phyloP scores from a whole-genome alignment of 2,888 invertebrate species.

The Aphodius granarius region DNA sequence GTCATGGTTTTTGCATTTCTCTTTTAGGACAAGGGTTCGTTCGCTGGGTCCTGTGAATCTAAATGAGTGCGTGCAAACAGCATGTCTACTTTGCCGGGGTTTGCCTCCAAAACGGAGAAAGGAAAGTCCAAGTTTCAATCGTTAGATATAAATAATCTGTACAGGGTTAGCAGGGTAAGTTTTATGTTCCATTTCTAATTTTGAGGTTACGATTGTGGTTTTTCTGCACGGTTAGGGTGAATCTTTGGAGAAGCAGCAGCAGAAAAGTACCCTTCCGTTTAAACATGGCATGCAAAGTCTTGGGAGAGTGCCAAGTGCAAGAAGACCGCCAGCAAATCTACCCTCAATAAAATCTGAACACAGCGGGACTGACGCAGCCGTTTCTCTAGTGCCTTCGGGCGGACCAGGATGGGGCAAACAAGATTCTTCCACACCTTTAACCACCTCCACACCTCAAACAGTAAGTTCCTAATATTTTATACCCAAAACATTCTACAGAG shows the following conservation, averaged over 20 bases:
- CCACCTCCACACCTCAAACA: constrained; percentile 44
- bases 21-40: constrained; percentile 69
- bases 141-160: constrained; percentile 97
- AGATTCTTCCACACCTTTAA: constrained; percentile 57
- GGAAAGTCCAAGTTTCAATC: constrained; percentile 95
- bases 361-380: constrained; percentile 75
- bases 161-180: constrained; percentile 83
- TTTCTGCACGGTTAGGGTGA: constrained; percentile 65
- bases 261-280: constrained; percentile 87
- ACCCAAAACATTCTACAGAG: no score
- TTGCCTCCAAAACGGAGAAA: constrained; percentile 82
- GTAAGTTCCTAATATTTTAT: constrained; percentile 32
- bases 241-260: constrained; percentile 84
- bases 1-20: constrained; percentile 2
- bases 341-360: constrained; percentile 98
- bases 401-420: constrained; percentile 76
- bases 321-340: constrained; percentile 98
- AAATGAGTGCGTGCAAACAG: constrained; percentile 95
- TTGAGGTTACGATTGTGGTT: background rate
- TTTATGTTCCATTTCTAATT: background rate
- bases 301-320: constrained; percentile 97
- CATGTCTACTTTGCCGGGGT: constrained; percentile 95
- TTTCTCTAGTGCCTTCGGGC: constrained; percentile 77
- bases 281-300: constrained; percentile 99
- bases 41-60: constrained; percentile 76